Evolutionary conservation across 1,140 invertebrate species (phyloP).

Genomic region (Eufriesea mexicana): DNA sequence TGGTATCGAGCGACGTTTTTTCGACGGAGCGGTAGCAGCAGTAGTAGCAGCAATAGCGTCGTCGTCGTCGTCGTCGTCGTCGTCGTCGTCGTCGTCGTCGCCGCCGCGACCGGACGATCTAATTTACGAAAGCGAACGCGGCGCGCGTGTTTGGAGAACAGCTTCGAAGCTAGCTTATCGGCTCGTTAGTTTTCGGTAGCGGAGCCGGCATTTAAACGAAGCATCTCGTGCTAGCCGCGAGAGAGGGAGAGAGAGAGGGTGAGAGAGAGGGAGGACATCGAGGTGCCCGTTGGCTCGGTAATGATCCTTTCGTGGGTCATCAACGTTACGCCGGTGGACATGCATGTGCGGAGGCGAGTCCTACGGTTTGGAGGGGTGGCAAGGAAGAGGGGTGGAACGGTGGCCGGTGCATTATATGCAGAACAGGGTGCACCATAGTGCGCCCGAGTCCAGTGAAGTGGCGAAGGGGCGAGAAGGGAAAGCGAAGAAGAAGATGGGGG

Average conservation of each 20-base stretch:
- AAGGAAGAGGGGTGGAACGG: conserved; percentile 56
- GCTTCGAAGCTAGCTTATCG: conserved; percentile 31
- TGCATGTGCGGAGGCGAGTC: conserved; percentile 49
- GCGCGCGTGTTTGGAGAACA: background rate
- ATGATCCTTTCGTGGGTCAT: conserved; percentile 78
- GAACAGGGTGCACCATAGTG: conserved; percentile 79
- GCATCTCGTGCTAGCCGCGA: background rate
- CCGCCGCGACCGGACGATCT: conserved; percentile 3
- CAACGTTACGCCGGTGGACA: conserved; percentile 65
- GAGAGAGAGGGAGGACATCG: conserved; percentile 1
- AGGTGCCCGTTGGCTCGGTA: conserved; percentile 61
- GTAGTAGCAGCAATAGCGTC: background rate
- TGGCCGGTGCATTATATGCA: conserved; percentile 81
- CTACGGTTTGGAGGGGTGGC: conserved; percentile 4
- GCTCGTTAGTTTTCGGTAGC: conserved; percentile 60
- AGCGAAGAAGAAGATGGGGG: conserved; percentile 53
- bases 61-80: background rate
- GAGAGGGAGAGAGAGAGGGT: background rate
- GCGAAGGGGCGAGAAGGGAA: conserved; percentile 37
- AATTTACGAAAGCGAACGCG: conserved; percentile 25
- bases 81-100: too few relatives aligned
- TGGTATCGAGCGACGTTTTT: too few relatives aligned
- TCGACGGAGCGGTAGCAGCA: too few relatives aligned
- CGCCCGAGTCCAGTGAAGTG: conserved; percentile 60
- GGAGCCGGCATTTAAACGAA: conserved; percentile 41